phyloP scores from a whole-genome alignment of 2,888 invertebrate species.

The Silvanus unidentatus region DNA sequence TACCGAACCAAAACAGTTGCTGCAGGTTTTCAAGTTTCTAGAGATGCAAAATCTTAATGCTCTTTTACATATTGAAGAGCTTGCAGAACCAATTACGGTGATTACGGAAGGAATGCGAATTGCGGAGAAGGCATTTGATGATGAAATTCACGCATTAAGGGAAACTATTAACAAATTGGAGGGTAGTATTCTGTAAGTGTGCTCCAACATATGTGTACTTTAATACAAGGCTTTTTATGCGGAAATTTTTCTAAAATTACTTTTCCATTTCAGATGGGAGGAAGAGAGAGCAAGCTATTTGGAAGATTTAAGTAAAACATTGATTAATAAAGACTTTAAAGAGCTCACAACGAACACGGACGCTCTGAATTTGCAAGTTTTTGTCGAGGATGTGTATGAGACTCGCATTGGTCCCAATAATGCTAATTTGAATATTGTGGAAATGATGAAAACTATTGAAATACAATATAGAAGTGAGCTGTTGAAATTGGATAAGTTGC shows the following conservation, averaged over 20 bases:
- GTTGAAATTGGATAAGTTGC: conserved; percentile 52
- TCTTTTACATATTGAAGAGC: conserved; percentile 54
- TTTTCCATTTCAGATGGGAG: conserved; percentile 47
- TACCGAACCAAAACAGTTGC: conserved; percentile 50
- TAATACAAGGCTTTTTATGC: not conserved
- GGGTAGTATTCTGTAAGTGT: conserved; percentile 41
- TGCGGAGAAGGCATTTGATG: conserved; percentile 43
- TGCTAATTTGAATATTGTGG: conserved; percentile 50
- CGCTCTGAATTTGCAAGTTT: conserved; percentile 53
- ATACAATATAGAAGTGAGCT: conserved; percentile 47
- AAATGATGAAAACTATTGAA: conserved; percentile 58
- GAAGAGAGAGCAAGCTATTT: conserved; percentile 51
- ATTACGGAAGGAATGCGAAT: conserved; percentile 47
- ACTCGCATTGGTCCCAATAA: conserved; percentile 54
- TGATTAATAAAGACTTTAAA: conserved; percentile 54
- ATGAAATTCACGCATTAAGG: conserved; percentile 43
- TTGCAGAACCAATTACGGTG: conserved; percentile 50
- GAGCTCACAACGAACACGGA: conserved; percentile 52
- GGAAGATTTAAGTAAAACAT: conserved; percentile 50
- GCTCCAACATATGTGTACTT: not conserved
- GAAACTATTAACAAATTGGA: conserved; percentile 45
- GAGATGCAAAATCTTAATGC: conserved; percentile 60
- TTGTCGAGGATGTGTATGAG: conserved; percentile 61
- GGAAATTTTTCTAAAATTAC: too few relatives aligned
- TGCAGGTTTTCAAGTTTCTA: conserved; percentile 54